These are phyloP conservation scores for Vimba vimba DNA, from an alignment of 2,113 vertebrate species.

Conservation along the genomic window DNA sequence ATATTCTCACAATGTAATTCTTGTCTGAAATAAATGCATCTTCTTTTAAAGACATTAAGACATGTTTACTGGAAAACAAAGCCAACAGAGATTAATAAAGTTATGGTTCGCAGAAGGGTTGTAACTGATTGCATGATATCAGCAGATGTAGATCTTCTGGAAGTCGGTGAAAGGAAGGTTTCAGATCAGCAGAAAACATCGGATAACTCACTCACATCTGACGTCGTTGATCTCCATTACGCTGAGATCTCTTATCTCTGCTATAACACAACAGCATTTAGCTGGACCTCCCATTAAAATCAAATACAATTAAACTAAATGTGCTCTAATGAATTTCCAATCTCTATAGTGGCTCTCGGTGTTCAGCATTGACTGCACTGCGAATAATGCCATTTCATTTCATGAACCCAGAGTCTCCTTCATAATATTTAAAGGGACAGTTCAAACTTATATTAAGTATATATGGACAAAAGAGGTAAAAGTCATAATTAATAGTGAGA, in stretches of 20 bases:
- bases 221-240: conserved; percentile 54
- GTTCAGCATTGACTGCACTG: conserved; percentile 57
- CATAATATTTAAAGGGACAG: background rate
- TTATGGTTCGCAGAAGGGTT: background rate
- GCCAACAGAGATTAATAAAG: background rate
- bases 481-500: too few relatives aligned
- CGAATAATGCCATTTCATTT: background rate
- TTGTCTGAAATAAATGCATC: background rate
- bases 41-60: background rate
- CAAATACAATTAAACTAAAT: conserved; percentile 68
- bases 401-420: background rate
- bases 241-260: conserved; percentile 44
- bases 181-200: background rate
- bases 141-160: background rate
- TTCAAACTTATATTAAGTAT: background rate
- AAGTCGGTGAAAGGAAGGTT: background rate
- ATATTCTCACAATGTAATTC: background rate
- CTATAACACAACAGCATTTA: conserved; percentile 51
- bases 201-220: background rate
- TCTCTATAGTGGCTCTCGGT: conserved; percentile 61
- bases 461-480: too few relatives aligned
- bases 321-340: conserved; percentile 70
- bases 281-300: conserved; percentile 48
- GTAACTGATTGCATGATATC: background rate
- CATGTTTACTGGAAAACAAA: background rate